Evolutionary conservation across 2,888 invertebrate species (phyloP), one percentile per base, ranked within the genome.

Genomic region (Leucania comma): DNA sequence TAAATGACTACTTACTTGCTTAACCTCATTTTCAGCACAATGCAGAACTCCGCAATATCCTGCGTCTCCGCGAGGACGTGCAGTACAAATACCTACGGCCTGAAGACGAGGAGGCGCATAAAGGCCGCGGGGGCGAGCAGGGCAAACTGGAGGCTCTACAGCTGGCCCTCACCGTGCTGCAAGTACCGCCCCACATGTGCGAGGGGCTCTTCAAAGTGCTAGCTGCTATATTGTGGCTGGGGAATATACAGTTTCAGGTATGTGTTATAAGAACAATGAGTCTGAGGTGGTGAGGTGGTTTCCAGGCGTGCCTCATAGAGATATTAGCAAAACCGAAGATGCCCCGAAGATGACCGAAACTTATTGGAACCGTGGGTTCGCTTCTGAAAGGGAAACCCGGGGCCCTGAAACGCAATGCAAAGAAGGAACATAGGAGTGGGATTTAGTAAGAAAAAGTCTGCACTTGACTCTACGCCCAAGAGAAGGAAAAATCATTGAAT

Each of bases 171-270:
- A 98, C 98, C 29, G 98, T 99, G 53, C 95, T 99, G 51, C 98
- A 98, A 94, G 98, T 99, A 60, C 98, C 98, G 12, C 96, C 97
- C 64, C 97, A 97, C 80, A 98, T 98, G 97, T 98, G 98, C 90
- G 98, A 98, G 90, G 98, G 98, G 0, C 98, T 99, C 80, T 98
- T 98, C 90, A 97, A 98, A 89, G 98, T 98, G 10, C 93, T 99
- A 35, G 98, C 98, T 20, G 98, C 99, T 1, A 98, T 99, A 81
- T 94, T 99, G 66, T 99, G 99, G 99, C 96, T 99, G 48, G 99
- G 99, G 42, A 99, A 99, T 92, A 96, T 99, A 79, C 97, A 97
- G 83, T 99, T 99, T 90, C 97, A 97, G 95, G 97, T 97, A 67
- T 14, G 38, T 38, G 4, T 35, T 12, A 12, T 10, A n/a, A n/a